Conservation (phyloP, 2,113 vertebrate genomes). For the Ciconia maguari region DNA sequence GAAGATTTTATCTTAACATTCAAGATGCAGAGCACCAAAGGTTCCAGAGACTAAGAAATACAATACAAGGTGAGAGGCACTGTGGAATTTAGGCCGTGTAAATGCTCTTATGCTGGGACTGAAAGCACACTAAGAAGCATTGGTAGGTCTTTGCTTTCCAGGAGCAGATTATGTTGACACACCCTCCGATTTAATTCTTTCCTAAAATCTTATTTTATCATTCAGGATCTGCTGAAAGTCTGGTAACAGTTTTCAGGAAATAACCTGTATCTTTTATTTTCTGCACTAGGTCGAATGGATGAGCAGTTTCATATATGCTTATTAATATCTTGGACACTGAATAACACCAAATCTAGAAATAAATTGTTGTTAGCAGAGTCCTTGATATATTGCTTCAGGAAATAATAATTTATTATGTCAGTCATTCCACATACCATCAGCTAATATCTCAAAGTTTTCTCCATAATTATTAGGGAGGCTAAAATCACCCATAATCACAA, state of each 20-base stretch:
- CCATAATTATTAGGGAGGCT: conserved; percentile 50
- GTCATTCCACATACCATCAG: neutral
- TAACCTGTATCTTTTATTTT: neutral
- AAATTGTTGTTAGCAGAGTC: neutral
- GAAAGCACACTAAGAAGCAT: neutral
- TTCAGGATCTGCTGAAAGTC: neutral
- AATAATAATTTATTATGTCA: conserved; percentile 35
- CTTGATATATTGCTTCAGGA: conserved; percentile 18
- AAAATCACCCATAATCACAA: conserved; percentile 57
- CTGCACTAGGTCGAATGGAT: neutral
- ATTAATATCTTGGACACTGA: neutral
- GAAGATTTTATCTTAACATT: neutral
- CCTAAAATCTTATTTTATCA: neutral
- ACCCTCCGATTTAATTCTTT: neutral
- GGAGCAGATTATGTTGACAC: neutral
- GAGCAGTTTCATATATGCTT: neutral
- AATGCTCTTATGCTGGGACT: neutral
- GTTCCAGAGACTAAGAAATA: neutral
- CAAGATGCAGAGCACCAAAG: neutral
- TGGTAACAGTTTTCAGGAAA: neutral
- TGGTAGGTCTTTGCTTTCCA: neutral
- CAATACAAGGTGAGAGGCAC: neutral
- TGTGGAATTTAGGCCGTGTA: neutral
- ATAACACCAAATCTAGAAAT: neutral
- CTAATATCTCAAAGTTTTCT: conserved; percentile 51